These are phyloP conservation scores for Euphonia xanthogaster DNA, from an alignment of 2,797 vertebrate genomes.

Conservation along the genomic window DNA sequence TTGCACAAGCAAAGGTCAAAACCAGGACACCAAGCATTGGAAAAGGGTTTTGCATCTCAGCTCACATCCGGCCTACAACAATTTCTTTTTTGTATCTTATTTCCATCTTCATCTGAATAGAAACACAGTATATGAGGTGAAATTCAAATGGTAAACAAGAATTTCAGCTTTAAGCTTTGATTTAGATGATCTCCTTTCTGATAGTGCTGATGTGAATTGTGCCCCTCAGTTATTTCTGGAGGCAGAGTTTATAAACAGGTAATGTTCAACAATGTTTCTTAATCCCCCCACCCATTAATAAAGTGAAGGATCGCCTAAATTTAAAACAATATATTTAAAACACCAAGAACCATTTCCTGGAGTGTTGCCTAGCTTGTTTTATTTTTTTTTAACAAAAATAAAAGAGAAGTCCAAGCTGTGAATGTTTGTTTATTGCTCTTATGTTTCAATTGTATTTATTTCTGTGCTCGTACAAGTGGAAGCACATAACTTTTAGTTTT, in stretches of 20 bases:
- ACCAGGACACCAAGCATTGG: not conserved
- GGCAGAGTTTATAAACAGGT: conserved; percentile 55
- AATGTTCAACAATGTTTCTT: conserved; percentile 43
- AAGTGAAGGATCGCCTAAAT: conserved; percentile 52
- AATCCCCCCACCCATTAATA: not conserved
- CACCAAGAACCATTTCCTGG: conserved; percentile 38
- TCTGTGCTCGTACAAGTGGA: not conserved
- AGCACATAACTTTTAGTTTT: conserved; percentile 14
- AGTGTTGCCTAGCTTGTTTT: conserved; percentile 17
- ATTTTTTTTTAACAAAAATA: not conserved
- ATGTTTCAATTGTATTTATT: conserved; percentile 42
- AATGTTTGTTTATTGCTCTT: conserved; percentile 33
- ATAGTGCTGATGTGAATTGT: conserved; percentile 16
- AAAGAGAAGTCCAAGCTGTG: not conserved
- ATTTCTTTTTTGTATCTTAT: conserved; percentile 29
- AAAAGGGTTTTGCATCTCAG: not conserved
- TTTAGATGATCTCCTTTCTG: conserved; percentile 12
- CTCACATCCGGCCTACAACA: not conserved
- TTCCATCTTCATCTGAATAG: conserved; percentile 25
- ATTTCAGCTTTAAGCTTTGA: conserved; percentile 10
- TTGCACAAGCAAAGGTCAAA: not conserved
- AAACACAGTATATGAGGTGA: not conserved
- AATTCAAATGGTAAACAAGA: conserved; percentile 14
- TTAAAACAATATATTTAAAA: conserved; percentile 52
- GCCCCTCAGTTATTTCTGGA: conserved; percentile 37